Base-by-base conservation (phyloP, 2,888 invertebrate genomes). In the Diadromus collaris region DNA sequence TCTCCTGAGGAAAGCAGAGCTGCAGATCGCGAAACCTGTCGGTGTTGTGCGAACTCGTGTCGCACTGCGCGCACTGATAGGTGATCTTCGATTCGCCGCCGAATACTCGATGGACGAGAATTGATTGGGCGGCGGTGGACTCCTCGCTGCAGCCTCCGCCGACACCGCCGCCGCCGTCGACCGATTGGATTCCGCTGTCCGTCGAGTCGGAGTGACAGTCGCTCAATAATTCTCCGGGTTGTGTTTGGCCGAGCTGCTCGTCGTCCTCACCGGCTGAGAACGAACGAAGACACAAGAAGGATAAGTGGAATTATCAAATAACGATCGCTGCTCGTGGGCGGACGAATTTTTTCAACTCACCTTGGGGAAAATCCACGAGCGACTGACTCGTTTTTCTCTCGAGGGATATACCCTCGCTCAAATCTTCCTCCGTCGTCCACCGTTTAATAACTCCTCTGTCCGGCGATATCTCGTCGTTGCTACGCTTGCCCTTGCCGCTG, bases 1-100 rank as follows among this genome's bases (percentile, higher is more conserved):
- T 86, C 67, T 88, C 88, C 41, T 94, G 94, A 0, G 96, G 96
- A 90, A 96, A 96, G 0, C 96, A 95, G 1, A 96, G 91, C 84
- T 95, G 96, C 16, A 97, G 91, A 84, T 97, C 97, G 6, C 95
- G 94, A 91, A 97, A 97, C 68, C 93, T 93, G 88, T 97, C 97
- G 0, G 94, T 94, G 29, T 95, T 95, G 72, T 94, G 93, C 1
- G 96, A 96, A 73, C 94, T 93, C 6, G 94, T 93, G 71, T 93
- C 92, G 88, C 97, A 97, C 67, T 93, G 93, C 19, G 93, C 92
- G 89, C 97, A 97, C 83, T 94, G 94, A 41, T 96, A 95, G 0
- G 95, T 94, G 0, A 96, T 96, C 7, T 94, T 93, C 34, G 95
- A 91, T 73, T 95, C 94, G 0, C 97, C 97, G 0, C 96, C 95